Percentiles rank a stretch among this genome's conserved stretches.
phyloP scores from a whole-genome alignment of 2,797 vertebrate genomes.

The Scolopax bukidnonensis region DNA sequence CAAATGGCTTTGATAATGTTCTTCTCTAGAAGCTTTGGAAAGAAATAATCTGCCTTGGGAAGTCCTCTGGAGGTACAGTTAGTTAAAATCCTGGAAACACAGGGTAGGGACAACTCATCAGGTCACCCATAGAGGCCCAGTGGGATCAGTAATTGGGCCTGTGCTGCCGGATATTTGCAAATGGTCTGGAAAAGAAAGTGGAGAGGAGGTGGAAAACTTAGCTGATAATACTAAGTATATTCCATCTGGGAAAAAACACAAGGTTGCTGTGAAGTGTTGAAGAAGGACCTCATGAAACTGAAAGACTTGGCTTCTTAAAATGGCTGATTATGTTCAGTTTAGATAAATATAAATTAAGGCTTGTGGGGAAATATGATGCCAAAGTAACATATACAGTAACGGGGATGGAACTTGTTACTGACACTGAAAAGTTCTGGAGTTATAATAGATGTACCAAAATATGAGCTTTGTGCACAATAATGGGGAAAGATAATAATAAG shows the following conservation, averaged over 20 bases:
- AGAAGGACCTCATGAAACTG: background rate
- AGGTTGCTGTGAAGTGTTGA: background rate
- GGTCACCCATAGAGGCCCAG: background rate
- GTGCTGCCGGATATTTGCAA: background rate
- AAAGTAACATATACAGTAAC: background rate
- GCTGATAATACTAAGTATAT: background rate
- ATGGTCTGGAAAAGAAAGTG: background rate
- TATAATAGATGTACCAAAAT: background rate
- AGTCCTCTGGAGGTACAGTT: background rate
- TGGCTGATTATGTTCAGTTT: background rate
- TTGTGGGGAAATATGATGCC: background rate
- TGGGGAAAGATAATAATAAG: background rate
- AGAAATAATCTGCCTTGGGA: background rate
- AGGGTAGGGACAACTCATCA: background rate
- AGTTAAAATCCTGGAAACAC: background rate
- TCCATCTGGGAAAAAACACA: background rate
- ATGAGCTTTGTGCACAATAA: background rate
- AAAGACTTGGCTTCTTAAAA: background rate
- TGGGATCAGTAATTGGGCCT: background rate
- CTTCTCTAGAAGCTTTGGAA: background rate
- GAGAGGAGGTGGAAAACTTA: background rate
- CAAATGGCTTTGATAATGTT: background rate
- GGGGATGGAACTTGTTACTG: background rate
- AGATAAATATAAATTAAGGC: background rate
- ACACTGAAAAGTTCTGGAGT: background rate